Evolutionary conservation across 2,113 vertebrate species (phyloP).

Genomic region (Ibidorhyncha struthersii): DNA sequence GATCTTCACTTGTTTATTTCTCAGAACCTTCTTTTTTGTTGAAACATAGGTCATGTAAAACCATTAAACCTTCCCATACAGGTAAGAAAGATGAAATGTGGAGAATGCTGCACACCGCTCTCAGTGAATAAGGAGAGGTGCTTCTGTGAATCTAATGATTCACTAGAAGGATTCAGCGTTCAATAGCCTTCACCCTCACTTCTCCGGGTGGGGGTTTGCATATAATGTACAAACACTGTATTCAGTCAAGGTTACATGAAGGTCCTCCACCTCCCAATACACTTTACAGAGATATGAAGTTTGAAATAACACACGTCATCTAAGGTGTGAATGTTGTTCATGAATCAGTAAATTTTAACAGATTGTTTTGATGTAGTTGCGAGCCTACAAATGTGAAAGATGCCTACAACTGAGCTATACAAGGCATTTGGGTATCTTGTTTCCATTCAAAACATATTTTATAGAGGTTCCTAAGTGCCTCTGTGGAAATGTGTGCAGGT

Average conservation of each 20-base stretch:
- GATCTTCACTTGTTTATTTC: constrained; percentile 56
- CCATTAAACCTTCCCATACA: neutral
- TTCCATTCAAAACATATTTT: neutral
- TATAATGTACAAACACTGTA: neutral
- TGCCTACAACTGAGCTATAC: neutral
- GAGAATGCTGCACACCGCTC: neutral
- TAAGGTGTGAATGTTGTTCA: neutral
- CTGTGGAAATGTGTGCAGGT: neutral
- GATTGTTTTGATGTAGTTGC: neutral
- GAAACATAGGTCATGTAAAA: neutral
- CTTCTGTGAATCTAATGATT: neutral
- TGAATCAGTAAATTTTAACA: neutral
- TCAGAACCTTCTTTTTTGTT: neutral
- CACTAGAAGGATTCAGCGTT: neutral
- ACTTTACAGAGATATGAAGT: neutral
- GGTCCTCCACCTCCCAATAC: neutral
- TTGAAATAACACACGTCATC: neutral
- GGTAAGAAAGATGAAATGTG: neutral
- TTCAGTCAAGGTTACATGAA: neutral
- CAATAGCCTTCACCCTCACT: neutral
- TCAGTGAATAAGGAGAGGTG: neutral
- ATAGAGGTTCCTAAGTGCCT: neutral
- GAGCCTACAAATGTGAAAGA: neutral
- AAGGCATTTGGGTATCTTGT: neutral
- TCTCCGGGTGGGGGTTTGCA: neutral